phyloP scores from a whole-genome alignment of 1,140 invertebrate species.

The Macrobrachium nipponense region DNA sequence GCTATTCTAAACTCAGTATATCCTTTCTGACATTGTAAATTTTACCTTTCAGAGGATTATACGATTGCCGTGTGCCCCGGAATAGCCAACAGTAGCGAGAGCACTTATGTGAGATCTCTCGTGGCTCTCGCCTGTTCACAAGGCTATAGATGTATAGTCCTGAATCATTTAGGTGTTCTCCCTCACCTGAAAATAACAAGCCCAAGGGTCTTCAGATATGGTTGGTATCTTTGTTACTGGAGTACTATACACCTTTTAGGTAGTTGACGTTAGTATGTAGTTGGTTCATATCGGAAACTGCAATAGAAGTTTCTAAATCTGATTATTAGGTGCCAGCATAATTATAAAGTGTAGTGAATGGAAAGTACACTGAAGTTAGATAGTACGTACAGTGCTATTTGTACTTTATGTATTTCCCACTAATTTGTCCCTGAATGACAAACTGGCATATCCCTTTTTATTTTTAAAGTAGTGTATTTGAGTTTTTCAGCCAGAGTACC shows the following conservation, averaged over 20 bases:
- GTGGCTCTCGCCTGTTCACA: constrained; percentile 89
- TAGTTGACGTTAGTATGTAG: no score
- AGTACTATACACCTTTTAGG: no score
- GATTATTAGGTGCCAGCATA: no score
- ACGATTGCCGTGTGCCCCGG: constrained; percentile 92
- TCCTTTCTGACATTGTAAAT: background rate
- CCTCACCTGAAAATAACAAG: constrained; percentile 85
- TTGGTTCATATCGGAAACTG: background rate
- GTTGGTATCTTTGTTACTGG: constrained; percentile 73
- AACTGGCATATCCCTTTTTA: no score
- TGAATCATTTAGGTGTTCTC: constrained; percentile 93
- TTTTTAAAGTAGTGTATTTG: no score
- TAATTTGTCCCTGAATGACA: no score
- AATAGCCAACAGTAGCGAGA: constrained; percentile 93
- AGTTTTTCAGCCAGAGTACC: no score
- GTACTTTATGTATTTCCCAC: no score
- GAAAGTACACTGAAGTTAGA: no score
- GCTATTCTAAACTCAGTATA: background rate
- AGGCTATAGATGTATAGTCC: constrained; percentile 90
- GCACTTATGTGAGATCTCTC: constrained; percentile 87
- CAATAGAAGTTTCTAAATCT: no score
- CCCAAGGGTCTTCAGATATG: constrained; percentile 90
- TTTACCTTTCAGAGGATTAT: constrained; percentile 79
- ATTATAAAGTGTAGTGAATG: no score
- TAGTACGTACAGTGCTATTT: no score